phyloP scores from a whole-genome alignment of 2,888 invertebrate species.

The Leucoptera coffeella region DNA sequence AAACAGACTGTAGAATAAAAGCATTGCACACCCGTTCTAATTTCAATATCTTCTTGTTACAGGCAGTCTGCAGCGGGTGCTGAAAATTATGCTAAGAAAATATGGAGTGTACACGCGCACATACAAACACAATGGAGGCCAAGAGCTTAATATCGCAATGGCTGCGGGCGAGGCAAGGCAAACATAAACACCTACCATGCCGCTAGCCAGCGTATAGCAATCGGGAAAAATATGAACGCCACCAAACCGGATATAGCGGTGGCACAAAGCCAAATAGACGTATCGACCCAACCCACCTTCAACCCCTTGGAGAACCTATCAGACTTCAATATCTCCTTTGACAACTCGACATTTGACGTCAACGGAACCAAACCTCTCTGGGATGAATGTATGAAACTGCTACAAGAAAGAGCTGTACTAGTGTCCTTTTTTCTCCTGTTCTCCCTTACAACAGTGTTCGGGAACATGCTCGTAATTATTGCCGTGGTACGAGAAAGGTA shows the following conservation, averaged over 20 bases:
- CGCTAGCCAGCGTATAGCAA: slow-evolving; percentile 32
- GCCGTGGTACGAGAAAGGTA: slow-evolving; percentile 91
- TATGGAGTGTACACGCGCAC: slow-evolving; percentile 32
- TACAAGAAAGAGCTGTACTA: slow-evolving; percentile 65
- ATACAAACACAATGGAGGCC: slow-evolving; percentile 38
- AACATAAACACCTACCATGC: slow-evolving; percentile 43
- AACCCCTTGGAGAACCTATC: slow-evolving; percentile 9
- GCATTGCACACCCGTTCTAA: neutral
- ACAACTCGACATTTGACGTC: slow-evolving; percentile 22
- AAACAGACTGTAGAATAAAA: neutral
- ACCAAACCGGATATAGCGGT: slow-evolving; percentile 27
- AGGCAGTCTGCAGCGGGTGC: slow-evolving; percentile 20
- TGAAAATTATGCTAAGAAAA: slow-evolving; percentile 28
- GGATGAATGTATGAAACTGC: slow-evolving; percentile 38
- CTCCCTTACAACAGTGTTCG: slow-evolving; percentile 89
- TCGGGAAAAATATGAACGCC: slow-evolving; percentile 38
- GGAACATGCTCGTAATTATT: slow-evolving; percentile 89
- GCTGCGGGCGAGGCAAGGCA: slow-evolving; percentile 41
- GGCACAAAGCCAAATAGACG: slow-evolving; percentile 38
- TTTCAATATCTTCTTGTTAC: slow-evolving; percentile 19
- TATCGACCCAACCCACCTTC: too few relatives aligned
- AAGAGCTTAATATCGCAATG: slow-evolving; percentile 46
- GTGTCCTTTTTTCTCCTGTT: slow-evolving; percentile 81
- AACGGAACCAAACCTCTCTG: slow-evolving; percentile 21
- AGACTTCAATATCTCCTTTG: slow-evolving; percentile 27